Evolutionary conservation across 1,140 invertebrate genomes (phyloP).

Genomic region (Megalonaias nervosa): DNA sequence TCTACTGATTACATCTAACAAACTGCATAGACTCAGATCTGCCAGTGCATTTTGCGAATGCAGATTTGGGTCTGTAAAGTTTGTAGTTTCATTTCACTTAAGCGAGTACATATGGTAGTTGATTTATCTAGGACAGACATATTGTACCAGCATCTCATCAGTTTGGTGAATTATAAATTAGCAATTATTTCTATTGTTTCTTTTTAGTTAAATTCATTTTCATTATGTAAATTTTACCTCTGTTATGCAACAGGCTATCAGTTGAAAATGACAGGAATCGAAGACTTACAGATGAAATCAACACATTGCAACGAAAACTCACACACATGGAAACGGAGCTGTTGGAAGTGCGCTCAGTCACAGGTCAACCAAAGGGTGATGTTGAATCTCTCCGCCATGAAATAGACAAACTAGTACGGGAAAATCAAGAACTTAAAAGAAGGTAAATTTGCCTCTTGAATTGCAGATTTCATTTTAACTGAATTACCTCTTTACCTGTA

Average conservation of each 20-base stretch:
- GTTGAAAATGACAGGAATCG: constrained; percentile 47
- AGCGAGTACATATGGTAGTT: neutral
- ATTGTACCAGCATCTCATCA: neutral
- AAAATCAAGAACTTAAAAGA: constrained; percentile 51
- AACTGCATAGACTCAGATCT: too few relatives aligned
- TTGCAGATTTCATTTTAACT: neutral
- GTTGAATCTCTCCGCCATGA: constrained; percentile 43
- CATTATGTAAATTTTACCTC: neutral
- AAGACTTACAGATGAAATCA: constrained; percentile 50
- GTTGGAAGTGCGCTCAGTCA: constrained; percentile 28
- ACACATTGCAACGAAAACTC: constrained; percentile 40
- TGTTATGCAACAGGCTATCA: constrained; percentile 36
- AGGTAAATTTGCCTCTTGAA: constrained; percentile 40
- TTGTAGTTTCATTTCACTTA: neutral
- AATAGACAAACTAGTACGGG: constrained; percentile 47
- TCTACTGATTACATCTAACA: too few relatives aligned
- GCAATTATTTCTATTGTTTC: neutral
- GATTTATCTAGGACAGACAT: neutral
- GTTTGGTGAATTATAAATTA: neutral
- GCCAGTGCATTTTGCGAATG: too few relatives aligned
- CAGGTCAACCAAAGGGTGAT: constrained; percentile 25
- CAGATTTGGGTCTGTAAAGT: neutral
- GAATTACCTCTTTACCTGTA: neutral
- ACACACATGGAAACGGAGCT: constrained; percentile 42
- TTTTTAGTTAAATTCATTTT: neutral